Evolutionary conservation across 2,888 invertebrate species (phyloP).

Genomic region (Tineola bisselliella): DNA sequence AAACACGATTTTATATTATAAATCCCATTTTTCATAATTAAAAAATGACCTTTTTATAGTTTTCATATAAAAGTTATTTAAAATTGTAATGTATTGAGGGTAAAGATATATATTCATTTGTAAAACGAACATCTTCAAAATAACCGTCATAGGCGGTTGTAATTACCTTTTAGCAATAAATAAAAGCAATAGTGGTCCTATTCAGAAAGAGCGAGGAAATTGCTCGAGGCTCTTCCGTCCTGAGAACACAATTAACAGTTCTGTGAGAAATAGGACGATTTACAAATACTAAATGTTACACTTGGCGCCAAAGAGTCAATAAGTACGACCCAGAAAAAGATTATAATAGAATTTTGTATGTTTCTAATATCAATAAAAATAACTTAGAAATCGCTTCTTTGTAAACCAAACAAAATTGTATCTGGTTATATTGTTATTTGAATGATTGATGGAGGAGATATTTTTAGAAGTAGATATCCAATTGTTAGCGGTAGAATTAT

Average conservation of each 20-base stretch:
- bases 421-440: background rate
- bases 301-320: background rate
- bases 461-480: background rate
- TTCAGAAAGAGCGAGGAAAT: slow-evolving; percentile 19
- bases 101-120: too few relatives aligned
- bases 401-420: too few relatives aligned
- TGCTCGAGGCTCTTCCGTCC: slow-evolving; percentile 22
- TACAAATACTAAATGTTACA: background rate
- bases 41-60: too few relatives aligned
- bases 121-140: background rate
- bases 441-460: background rate
- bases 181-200: background rate
- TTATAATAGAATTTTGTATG: too few relatives aligned
- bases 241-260: slow-evolving; percentile 34
- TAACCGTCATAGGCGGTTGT: background rate
- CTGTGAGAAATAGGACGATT: slow-evolving; percentile 7
- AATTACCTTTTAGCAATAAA: slow-evolving; percentile 5
- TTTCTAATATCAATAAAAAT: too few relatives aligned
- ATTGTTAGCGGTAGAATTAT: too few relatives aligned
- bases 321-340: background rate
- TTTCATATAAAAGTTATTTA: too few relatives aligned
- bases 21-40: too few relatives aligned
- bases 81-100: too few relatives aligned
- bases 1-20: too few relatives aligned
- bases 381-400: too few relatives aligned